Percentiles rank a stretch among this genome's conserved stretches.
phyloP scores from a whole-genome alignment of 2,888 invertebrate genomes.

The Hirtodrosophila trivittata region DNA sequence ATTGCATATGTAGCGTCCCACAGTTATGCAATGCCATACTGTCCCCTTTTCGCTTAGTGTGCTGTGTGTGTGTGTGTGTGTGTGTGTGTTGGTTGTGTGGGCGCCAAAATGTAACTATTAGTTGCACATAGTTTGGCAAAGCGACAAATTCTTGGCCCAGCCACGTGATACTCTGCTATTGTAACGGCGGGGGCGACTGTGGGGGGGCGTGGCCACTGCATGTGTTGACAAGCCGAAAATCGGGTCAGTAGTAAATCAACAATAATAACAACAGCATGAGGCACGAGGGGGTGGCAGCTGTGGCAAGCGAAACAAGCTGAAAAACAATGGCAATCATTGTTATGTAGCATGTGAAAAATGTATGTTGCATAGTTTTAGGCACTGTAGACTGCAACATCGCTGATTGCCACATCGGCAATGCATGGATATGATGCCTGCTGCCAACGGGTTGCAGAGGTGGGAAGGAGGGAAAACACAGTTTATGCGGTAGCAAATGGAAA shows the following conservation, averaged over 20 bases:
- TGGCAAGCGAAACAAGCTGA: slow-evolving; percentile 10
- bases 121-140: slow-evolving; percentile 69
- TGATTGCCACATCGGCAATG: slow-evolving; percentile 57
- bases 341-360: slow-evolving; percentile 63
- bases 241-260: slow-evolving; percentile 79
- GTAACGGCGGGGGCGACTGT: not conserved
- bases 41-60: slow-evolving; percentile 23
- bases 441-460: not conserved
- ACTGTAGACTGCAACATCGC: slow-evolving; percentile 39
- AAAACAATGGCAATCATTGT: slow-evolving; percentile 74
- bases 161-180: slow-evolving; percentile 32
- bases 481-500: slow-evolving; percentile 30
- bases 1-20: slow-evolving; percentile 58
- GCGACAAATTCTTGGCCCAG: slow-evolving; percentile 69
- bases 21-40: slow-evolving; percentile 64
- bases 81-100: slow-evolving; percentile 35
- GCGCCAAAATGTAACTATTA: slow-evolving; percentile 73
- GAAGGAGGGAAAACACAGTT: not conserved
- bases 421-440: slow-evolving; percentile 8
- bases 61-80: slow-evolving; percentile 17
- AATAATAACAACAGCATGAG: slow-evolving; percentile 42
- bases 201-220: slow-evolving; percentile 36
- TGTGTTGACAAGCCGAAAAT: slow-evolving; percentile 77
- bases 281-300: not conserved
- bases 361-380: slow-evolving; percentile 62